Percentiles rank a stretch among this genome's conserved stretches.
Evolutionary conservation across 2,888 invertebrate species (phyloP).

Genomic region (Chymomyza procnemis): DNA sequence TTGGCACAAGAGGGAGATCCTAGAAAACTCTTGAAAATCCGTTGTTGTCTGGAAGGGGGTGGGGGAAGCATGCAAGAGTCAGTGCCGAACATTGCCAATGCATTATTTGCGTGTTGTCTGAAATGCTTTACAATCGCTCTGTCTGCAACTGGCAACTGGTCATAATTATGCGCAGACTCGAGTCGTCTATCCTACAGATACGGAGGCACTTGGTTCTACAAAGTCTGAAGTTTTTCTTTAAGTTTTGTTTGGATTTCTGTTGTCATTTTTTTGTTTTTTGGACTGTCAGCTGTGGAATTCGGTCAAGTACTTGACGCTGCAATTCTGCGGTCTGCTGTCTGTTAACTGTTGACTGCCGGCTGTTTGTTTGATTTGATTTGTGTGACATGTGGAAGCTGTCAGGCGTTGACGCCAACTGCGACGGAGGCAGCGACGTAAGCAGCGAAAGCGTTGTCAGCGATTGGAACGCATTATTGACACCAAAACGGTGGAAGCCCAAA

Average conservation of each 20-base stretch:
- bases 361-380: constrained; percentile 58
- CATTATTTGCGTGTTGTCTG: no score
- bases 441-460: background rate
- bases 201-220: background rate
- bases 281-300: constrained; percentile 51
- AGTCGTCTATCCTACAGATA: background rate
- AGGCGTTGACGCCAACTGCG: constrained; percentile 26
- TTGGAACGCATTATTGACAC: constrained; percentile 63
- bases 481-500: constrained; percentile 44
- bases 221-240: constrained; percentile 9
- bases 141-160: background rate
- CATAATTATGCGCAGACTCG: constrained; percentile 55
- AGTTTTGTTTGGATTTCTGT: constrained; percentile 5
- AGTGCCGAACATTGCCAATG: no score
- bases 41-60: no score
- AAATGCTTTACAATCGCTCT: no score
- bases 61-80: no score
- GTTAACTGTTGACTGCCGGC: constrained; percentile 13
- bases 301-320: constrained; percentile 66
- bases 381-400: constrained; percentile 71
- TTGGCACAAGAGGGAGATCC: no score
- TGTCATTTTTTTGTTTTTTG: constrained; percentile 11
- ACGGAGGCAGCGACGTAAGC: background rate
- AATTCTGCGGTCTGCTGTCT: constrained; percentile 11
- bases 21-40: background rate